Evolutionary conservation across 2,113 vertebrate species (phyloP).

Genomic region (Dendropsophus ebraccatus): DNA sequence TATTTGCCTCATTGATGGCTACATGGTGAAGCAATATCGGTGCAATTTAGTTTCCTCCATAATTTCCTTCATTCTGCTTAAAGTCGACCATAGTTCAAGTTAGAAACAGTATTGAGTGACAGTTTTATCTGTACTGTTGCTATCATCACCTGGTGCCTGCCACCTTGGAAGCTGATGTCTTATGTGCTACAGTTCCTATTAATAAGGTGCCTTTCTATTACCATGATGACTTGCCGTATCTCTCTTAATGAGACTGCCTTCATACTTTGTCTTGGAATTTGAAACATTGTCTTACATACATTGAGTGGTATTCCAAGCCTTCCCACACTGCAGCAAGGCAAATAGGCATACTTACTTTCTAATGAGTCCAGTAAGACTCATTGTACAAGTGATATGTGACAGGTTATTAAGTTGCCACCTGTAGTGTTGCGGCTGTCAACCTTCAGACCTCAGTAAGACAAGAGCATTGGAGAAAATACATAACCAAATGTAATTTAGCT

Average conservation of each 20-base stretch:
- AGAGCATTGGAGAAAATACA: neutral
- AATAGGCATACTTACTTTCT: neutral
- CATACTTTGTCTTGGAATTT: constrained; percentile 20
- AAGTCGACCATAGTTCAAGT: neutral
- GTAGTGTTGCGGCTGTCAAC: constrained; percentile 7
- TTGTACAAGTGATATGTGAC: constrained; percentile 20
- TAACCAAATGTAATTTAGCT: neutral
- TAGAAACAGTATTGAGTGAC: constrained; percentile 28
- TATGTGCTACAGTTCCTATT: constrained; percentile 28
- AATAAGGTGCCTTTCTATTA: constrained; percentile 46
- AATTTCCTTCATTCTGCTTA: neutral
- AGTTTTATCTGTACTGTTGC: constrained; percentile 13
- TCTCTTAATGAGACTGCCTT: constrained; percentile 44
- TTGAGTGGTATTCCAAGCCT: constrained; percentile 23
- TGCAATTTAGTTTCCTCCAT: neutral
- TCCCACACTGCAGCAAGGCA: constrained; percentile 10
- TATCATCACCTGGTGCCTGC: constrained; percentile 32
- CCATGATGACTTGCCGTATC: constrained; percentile 2
- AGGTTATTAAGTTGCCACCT: constrained; percentile 23
- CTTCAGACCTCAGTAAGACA: constrained; percentile 13
- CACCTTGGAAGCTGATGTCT: constrained; percentile 1
- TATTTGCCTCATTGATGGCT: neutral
- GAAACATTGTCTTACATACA: constrained; percentile 13
- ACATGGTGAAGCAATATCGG: neutral
- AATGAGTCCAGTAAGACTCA: constrained; percentile 41